Evolutionary conservation across 1,140 invertebrate genomes (phyloP), one percentile per base, ranked within the genome.

Genomic region (Drosophila pruinosa): DNA sequence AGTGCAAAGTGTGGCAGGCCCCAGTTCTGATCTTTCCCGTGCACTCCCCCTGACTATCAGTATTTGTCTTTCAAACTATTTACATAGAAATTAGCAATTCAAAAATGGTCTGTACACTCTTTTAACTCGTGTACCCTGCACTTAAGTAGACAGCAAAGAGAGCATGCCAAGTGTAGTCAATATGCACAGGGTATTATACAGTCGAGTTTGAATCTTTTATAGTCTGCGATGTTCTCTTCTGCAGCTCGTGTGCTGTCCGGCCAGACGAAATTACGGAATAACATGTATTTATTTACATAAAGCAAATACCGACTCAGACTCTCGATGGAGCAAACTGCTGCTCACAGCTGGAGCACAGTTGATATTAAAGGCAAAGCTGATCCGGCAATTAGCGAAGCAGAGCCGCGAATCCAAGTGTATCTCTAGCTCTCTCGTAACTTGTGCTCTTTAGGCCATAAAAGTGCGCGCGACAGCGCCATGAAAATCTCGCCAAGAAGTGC

Each of bases 1-100:
- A 62, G 70, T 65, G 64, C 68, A 69, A 76, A 59, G 74, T 78
- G 70, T 69, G 50, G 59, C n/a, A 6, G 31, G 15, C 28, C 48
- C 50, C 24, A 58, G 39, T 53, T 53, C 28, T 21, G 31, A 12
- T 38, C 8, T 3, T 17, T 31, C 12, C 43, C 22, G 21, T 26
- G 10, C 5, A 12, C 21, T 21, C 39, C 5, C 19, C 43, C 22
- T n/a, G 41, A 45, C 41, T 47, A 4, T 5, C 4, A 26, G 5
- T 69, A 39, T 67, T 72, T 82, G 53, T 85, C 47, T 72, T 65
- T 39, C 48, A 77, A 77, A 86, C 80, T 86, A 85, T 85, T 86
- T 85, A 72, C 81, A 85, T 77, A 77, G 36, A 85, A 77, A 85
- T 85, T 85, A 86, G 81, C 81, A 86, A 86, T 78, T 78, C 56